A percentile compares a stretch with the other conserved stretches of the same genome.
Evolutionary conservation across 2,113 vertebrate species (phyloP).

Genomic region (Scomber japonicus): DNA sequence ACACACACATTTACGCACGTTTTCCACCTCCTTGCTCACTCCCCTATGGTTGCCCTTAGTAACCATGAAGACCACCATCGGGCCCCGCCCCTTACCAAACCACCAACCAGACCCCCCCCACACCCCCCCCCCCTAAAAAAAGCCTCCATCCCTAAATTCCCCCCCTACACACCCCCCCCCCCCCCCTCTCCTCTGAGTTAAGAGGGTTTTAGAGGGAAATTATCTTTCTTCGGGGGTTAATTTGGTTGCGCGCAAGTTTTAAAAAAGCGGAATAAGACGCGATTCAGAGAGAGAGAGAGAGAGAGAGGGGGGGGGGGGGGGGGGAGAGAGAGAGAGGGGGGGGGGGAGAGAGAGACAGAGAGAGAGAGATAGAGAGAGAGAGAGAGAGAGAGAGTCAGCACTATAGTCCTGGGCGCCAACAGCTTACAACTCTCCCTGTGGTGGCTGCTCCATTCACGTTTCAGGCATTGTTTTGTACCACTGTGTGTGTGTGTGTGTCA

Average conservation of each 20-base stretch:
- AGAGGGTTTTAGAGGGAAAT: conserved; percentile 8
- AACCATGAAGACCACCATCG: conserved; percentile 56
- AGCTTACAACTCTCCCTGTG: conserved; percentile 56
- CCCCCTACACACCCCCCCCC: no score
- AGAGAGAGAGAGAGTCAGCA: conserved; percentile 26
- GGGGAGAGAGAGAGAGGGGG: no score
- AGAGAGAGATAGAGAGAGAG: conserved; percentile 1
- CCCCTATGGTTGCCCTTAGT: conserved; percentile 66
- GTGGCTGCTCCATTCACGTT: conserved; percentile 63
- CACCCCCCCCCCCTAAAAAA: not conserved
- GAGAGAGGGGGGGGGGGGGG: no score
- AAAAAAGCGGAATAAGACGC: not conserved
- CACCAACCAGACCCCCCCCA: no score
- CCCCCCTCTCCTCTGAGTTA: conserved; percentile 9
- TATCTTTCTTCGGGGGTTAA: conserved; percentile 21
- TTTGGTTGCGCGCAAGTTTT: conserved; percentile 4
- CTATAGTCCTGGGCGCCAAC: conserved; percentile 40
- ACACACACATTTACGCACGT: not conserved
- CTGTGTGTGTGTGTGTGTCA: conserved; percentile 47
- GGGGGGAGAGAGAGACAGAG: no score
- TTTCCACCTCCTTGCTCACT: conserved; percentile 16
- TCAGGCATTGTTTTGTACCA: conserved; percentile 58
- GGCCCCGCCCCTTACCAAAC: conserved; percentile 27
- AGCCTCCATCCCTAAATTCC: no score
- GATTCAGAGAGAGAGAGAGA: not conserved